Base-by-base conservation (phyloP, 2,888 invertebrate genomes). In the Drosophila borborema region DNA sequence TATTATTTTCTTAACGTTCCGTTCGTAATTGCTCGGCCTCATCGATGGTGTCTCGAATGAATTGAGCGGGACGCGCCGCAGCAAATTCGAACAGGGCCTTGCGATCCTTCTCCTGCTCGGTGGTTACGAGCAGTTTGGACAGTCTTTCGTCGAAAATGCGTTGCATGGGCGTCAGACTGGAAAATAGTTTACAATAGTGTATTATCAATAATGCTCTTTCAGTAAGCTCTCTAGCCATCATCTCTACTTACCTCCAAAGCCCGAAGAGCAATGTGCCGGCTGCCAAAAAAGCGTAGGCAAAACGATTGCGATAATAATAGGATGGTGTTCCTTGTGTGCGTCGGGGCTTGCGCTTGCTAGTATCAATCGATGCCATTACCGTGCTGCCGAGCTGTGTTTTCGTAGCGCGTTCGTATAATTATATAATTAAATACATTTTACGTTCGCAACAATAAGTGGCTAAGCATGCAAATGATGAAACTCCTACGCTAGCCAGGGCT, bases 261-360 rank as follows among this genome's bases (percentile, higher is more conserved):
- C 81, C 88, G 77, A 92, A 92, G 14, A 90, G 31, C 5, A 74
- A 55, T 9, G 80, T 55, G 60, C 92, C 93, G n/a, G 94, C 54
- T 41, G 92, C 91, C 72, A 96, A 48, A 10, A 94, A 70, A 36
- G 94, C 94, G 23, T 93, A 80, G 14, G 94, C 94, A 76, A 94
- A 93, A 68, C 93, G 92, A 91, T 95, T 95, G 74, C 95, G 93
- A 68, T 94, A 93, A 72, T 83, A 90, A 76, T 93, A 94, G 56
- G 95, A 94, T 51, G 96, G 96, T 49, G 96, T 96, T 81, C 96
- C 96, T 91, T 94, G 94, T 70, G 95, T 92, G 93, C 94, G 94
- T 92, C 96, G 94, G 74, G 96, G 96, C 94, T 96, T 96, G 91
- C 95, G 94, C 90, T 94, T 94, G 77, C 93, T 94, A 60, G 93